Evolutionary conservation across 2,797 vertebrate species (phyloP).

Genomic region (Helicolenus hilgendorfi): DNA sequence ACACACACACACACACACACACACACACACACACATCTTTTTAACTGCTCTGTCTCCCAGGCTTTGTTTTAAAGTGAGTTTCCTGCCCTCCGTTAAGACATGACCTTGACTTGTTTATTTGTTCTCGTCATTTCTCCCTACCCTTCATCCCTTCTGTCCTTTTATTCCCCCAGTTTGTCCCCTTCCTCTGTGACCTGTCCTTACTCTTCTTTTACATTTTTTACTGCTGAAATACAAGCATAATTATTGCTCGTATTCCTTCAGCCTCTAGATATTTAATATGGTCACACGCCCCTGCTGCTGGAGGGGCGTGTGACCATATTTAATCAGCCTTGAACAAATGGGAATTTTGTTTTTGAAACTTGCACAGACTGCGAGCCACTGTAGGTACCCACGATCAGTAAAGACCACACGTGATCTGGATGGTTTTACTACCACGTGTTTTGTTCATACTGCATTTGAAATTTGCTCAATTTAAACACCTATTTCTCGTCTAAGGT

Average conservation of each 20-base stretch:
- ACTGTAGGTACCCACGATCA: not conserved
- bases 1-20: constrained; percentile 26
- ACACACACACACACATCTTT: constrained; percentile 6
- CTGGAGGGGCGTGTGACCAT: not conserved
- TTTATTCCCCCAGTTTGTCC: constrained; percentile 8
- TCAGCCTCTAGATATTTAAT: constrained; percentile 1
- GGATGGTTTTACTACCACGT: not conserved
- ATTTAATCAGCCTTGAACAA: not conserved
- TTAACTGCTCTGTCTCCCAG: constrained; percentile 27
- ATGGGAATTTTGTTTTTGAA: not conserved
- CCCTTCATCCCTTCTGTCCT: constrained; percentile 3
- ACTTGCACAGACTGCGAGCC: not conserved
- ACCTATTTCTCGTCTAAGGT: not conserved
- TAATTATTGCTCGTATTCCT: constrained; percentile 14
- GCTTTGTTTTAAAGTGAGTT: constrained; percentile 33
- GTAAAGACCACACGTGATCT: not conserved
- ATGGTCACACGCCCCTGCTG: not conserved
- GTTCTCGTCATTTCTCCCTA: constrained; percentile 4
- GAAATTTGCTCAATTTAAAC: not conserved
- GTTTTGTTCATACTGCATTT: not conserved
- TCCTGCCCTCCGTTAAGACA: constrained; percentile 25
- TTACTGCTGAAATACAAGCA: constrained; percentile 19
- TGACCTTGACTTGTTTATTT: constrained; percentile 52
- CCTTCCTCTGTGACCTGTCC: not conserved
- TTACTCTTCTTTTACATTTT: constrained; percentile 5